phyloP scores from a whole-genome alignment of 2,888 invertebrate genomes.

The Platycheirus rosarum region DNA sequence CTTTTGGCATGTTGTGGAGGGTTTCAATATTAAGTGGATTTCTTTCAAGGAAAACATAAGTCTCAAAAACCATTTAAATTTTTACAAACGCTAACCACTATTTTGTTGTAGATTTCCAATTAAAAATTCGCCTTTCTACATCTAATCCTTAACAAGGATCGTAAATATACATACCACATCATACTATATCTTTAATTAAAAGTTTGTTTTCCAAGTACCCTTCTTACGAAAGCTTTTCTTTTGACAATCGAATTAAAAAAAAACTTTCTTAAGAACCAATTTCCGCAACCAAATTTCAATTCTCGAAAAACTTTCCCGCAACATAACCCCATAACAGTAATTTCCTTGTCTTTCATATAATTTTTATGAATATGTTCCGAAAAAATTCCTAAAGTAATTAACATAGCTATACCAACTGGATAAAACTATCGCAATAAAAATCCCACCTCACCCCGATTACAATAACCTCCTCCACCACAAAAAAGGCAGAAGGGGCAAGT shows the following conservation, averaged over 20 bases:
- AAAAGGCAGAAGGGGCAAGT: background rate
- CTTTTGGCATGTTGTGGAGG: too few relatives aligned
- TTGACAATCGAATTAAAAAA: constrained; percentile 13
- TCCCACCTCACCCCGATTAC: constrained; percentile 12
- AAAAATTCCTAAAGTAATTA: constrained; percentile 66
- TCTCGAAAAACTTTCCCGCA: constrained; percentile 36
- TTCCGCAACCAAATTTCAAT: constrained; percentile 52
- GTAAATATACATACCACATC: too few relatives aligned
- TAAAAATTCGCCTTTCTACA: too few relatives aligned
- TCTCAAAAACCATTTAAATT: too few relatives aligned
- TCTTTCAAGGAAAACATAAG: too few relatives aligned
- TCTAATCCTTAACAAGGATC: too few relatives aligned
- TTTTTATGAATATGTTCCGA: constrained; percentile 66
- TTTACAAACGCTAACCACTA: too few relatives aligned
- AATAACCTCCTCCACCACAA: too few relatives aligned
- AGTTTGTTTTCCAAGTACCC: background rate
- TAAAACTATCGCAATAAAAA: constrained; percentile 64
- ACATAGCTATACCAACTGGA: constrained; percentile 68
- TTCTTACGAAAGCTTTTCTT: background rate
- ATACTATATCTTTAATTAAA: background rate
- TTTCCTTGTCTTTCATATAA: constrained; percentile 44
- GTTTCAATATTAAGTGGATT: too few relatives aligned
- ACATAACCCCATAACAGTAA: constrained; percentile 48
- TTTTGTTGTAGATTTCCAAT: too few relatives aligned
- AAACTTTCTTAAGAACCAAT: constrained; percentile 56